phyloP scores from a whole-genome alignment of 2,113 vertebrate genomes.

The Chamaetylas fuelleborni region DNA sequence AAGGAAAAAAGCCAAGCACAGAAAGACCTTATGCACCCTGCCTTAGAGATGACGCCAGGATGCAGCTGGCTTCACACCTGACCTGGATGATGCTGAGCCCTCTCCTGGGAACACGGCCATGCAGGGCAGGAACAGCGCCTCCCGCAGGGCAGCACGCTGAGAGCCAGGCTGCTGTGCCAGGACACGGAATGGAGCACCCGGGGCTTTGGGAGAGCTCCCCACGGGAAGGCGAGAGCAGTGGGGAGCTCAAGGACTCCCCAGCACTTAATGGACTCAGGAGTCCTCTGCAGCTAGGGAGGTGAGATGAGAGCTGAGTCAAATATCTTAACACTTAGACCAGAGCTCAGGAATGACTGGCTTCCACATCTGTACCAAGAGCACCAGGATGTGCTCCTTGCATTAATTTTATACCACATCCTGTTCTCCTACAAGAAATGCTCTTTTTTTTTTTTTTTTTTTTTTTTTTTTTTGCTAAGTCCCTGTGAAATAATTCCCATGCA shows the following conservation, averaged over 20 bases:
- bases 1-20: constrained; percentile 5
- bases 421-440: not conserved
- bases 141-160: accelerated
- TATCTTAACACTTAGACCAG: not conserved
- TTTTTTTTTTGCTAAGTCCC: not conserved
- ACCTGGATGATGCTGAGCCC: not conserved
- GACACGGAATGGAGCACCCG: accelerated
- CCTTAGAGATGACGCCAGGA: not conserved
- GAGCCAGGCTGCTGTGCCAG: not conserved
- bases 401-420: not conserved
- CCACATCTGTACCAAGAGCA: not conserved
- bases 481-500: not conserved
- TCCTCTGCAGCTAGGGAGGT: not conserved
- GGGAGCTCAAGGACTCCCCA: not conserved
- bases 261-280: not conserved
- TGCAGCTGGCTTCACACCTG: constrained; percentile 29
- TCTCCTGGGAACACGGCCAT: accelerated
- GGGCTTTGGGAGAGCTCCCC: not conserved
- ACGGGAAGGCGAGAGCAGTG: accelerated
- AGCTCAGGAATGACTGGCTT: not conserved
- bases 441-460: not conserved
- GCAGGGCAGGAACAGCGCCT: not conserved
- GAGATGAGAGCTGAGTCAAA: not conserved
- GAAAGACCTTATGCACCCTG: not conserved
- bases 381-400: not conserved